Evolutionary conservation across 2,113 vertebrate species (phyloP), one percentile per base, ranked within the genome.

Genomic region (Mionectes macconnelli): DNA sequence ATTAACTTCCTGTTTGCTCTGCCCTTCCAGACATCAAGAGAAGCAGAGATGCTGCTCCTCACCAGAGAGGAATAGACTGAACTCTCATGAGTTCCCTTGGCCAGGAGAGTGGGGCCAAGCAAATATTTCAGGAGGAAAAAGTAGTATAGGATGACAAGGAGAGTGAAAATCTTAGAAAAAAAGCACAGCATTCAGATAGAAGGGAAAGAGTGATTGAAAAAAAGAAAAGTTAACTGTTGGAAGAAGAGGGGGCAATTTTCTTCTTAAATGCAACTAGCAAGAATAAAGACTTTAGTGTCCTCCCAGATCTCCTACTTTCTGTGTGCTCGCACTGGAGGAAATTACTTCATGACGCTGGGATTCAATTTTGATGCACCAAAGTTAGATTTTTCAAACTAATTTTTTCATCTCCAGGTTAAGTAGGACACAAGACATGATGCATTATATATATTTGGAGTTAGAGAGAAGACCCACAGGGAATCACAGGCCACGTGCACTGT

Each of bases 111-210:
- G 23, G 7, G 33, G 8, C n/a, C n/a, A 66, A 59, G 33, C 30
- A 66, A 23, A 6, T 80, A 80, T 8, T 69, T 33, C 13, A 53
- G 57, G 12, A 70, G 47, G 18, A 79, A 23, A 60, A 85, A 31
- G 33, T 22, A 74, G 19, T 24, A 50, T 2, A 5, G 14, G 11
- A 55, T 0, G 1, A 77, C 0, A 1, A 74, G 28, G 59, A 59
- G 35, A 59, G 14, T 56, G n/a, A 83, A 62, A 3, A n/a, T 39
- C 25, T 33, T 27, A 24, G 70, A 37, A 49, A 79, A 87, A 87
- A 52, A 90, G 8, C 13, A 69, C 86, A 80, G 30, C 22, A 56
- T 21, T 64, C 57, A 44, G 30, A 20, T 39, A 89, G 31, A 20
- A 73, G 4, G 2, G 28, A 40, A 85, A 76, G 27, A 87, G 5